A percentile compares a stretch with the other conserved stretches of the same genome.
Conservation (phyloP, 2,113 vertebrate species). For the Myotis davidii region DNA sequence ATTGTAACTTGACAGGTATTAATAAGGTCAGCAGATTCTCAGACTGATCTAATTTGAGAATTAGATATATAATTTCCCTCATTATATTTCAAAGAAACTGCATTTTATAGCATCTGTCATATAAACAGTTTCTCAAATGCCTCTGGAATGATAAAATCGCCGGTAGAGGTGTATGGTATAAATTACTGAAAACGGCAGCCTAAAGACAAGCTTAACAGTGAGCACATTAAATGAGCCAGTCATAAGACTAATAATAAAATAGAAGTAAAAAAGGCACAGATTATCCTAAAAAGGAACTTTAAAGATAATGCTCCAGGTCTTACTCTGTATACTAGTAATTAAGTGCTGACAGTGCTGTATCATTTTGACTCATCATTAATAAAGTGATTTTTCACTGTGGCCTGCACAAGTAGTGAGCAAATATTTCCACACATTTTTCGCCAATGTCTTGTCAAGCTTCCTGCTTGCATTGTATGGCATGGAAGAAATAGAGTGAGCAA, state of each 20-base stretch:
- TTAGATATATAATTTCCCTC: background rate
- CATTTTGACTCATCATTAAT: slow-evolving; percentile 23
- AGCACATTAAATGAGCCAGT: slow-evolving; percentile 60
- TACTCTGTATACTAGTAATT: background rate
- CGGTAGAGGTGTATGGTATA: background rate
- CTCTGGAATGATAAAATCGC: slow-evolving; percentile 43
- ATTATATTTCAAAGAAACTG: slow-evolving; percentile 38
- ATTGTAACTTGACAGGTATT: background rate
- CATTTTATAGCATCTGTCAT: slow-evolving; percentile 46
- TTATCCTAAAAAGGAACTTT: slow-evolving; percentile 21
- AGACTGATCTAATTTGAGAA: background rate
- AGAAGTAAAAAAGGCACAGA: slow-evolving; percentile 52
- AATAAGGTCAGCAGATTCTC: slow-evolving; percentile 35
- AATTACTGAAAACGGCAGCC: slow-evolving; percentile 48
- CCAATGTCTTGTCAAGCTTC: background rate
- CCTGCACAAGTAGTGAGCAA: background rate
- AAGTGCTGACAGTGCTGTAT: background rate
- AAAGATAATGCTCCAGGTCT: background rate
- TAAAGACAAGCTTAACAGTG: background rate
- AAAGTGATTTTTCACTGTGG: background rate
- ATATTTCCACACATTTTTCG: slow-evolving; percentile 9
- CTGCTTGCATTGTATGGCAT: background rate
- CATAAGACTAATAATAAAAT: slow-evolving; percentile 41
- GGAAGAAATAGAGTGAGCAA: background rate
- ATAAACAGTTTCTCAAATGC: slow-evolving; percentile 33